Evolutionary conservation across 2,113 vertebrate species (phyloP).

Genomic region (Anhinga anhinga): DNA sequence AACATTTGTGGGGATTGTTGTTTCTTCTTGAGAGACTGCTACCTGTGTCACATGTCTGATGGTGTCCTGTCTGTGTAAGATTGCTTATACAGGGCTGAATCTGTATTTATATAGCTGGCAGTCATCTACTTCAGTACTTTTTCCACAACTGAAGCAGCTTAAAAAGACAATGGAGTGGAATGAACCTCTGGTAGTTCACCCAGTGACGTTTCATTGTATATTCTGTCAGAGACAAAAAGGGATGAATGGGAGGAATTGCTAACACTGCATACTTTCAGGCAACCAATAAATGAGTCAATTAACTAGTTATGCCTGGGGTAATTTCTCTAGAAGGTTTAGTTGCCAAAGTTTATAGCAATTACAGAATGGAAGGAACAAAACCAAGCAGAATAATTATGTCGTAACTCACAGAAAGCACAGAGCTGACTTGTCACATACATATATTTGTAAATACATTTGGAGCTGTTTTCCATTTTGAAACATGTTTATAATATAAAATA

Average conservation of each 20-base stretch:
- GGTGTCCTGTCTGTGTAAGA: neutral
- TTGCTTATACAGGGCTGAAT: neutral
- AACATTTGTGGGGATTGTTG: neutral
- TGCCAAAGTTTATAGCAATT: neutral
- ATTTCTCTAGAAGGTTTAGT: neutral
- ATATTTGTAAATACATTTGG: neutral
- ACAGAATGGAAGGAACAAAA: neutral
- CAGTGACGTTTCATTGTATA: neutral
- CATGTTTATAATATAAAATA: neutral
- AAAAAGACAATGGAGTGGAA: neutral
- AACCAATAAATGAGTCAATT: neutral
- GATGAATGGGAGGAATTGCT: neutral
- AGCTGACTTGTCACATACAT: neutral
- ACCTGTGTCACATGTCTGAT: neutral
- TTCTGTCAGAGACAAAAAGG: neutral
- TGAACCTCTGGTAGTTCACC: neutral
- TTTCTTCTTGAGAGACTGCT: neutral
- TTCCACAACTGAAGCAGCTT: neutral
- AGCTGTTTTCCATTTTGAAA: neutral
- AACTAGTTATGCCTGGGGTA: neutral
- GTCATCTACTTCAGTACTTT: neutral
- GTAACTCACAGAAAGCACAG: neutral
- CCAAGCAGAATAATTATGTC: neutral
- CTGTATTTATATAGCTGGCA: neutral
- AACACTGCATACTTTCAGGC: neutral